Base-by-base conservation (phyloP, 2,797 vertebrate genomes). In the Gallinago solitaria region DNA sequence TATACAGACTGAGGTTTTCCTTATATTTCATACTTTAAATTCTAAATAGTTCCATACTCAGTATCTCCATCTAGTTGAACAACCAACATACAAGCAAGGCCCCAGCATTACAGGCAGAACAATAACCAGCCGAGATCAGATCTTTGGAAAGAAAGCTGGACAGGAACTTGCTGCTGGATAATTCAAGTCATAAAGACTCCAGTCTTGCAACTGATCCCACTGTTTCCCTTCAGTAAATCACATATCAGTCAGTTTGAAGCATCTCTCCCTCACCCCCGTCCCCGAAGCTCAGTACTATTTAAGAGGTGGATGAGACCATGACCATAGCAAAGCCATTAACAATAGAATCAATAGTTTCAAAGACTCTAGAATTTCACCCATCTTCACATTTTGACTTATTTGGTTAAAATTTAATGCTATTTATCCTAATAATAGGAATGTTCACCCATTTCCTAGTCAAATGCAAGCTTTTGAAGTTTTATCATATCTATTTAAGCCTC, bases 41-140 rank as follows among this genome's bases (percentile, higher is more conserved):
- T 76, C 27, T 43, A 76, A 79, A 27, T 54, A 59, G 16, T 30
- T 79, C 32, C 35, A 61, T 20, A 43, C 6, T 10, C 4, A 47
- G 19, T 8, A 5, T 13, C 3, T 48, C 35, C 21, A 33, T 59
- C 8, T 45, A 68, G 19, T 1, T 65, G 25, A 77, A 83, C 27
- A 47, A 53, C 4, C 17, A 45, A 71, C 39, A 86, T 24, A 74
- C 4, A 71, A 68, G 41, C 37, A 92, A 87, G 30, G 25, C 2
- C 6, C 9, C 47, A 56, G 51, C 51, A 89, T n/a, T 25, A 27
- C 21, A 53, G 11, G 6, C 51, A 74, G 35, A 73, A 59, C 33
- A 67, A 7, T 12, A 80, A 47, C 6, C 21, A 91, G n/a, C 2
- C 0, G 0, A 81, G 19, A 54, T 48, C 35, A 60, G 20, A 21